These are phyloP conservation scores for Aphis craccivora DNA, from an alignment of 1,140 invertebrate genomes.

Conservation along the genomic window DNA sequence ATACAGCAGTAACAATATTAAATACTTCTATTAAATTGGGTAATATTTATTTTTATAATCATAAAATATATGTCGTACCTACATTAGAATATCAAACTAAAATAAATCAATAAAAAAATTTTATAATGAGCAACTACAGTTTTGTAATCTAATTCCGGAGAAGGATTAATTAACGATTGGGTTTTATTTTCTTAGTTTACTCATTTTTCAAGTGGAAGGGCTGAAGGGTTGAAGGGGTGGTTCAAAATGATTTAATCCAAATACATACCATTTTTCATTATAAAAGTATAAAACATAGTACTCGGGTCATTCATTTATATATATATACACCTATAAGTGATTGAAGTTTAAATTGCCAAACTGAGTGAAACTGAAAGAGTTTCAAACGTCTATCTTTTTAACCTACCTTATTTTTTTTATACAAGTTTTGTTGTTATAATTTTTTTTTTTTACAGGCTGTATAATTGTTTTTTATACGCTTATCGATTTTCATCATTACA, in stretches of 20 bases:
- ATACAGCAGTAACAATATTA: not conserved
- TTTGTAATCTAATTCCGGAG: not conserved
- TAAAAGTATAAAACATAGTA: not conserved
- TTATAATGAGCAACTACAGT: not conserved
- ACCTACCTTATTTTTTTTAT: not conserved
- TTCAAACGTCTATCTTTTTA: not conserved
- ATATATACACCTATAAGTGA: too few relatives aligned
- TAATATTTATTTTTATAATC: not conserved
- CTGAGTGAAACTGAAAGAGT: not conserved
- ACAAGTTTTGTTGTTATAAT: not conserved
- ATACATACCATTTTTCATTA: not conserved
- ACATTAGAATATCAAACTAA: not conserved
- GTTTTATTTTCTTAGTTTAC: not conserved
- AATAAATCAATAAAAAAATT: conserved; percentile 1
- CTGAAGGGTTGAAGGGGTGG: not conserved
- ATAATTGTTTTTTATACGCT: not conserved
- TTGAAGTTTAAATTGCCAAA: not conserved
- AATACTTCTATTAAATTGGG: not conserved
- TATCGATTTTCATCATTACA: too few relatives aligned
- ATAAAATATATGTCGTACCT: not conserved
- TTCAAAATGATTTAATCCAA: not conserved
- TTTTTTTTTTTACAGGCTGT: not conserved
- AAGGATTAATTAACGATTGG: not conserved
- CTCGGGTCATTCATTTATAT: not conserved
- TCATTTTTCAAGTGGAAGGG: not conserved